phyloP scores from a whole-genome alignment of 2,888 invertebrate genomes.

The Pemphredon lugubris region DNA sequence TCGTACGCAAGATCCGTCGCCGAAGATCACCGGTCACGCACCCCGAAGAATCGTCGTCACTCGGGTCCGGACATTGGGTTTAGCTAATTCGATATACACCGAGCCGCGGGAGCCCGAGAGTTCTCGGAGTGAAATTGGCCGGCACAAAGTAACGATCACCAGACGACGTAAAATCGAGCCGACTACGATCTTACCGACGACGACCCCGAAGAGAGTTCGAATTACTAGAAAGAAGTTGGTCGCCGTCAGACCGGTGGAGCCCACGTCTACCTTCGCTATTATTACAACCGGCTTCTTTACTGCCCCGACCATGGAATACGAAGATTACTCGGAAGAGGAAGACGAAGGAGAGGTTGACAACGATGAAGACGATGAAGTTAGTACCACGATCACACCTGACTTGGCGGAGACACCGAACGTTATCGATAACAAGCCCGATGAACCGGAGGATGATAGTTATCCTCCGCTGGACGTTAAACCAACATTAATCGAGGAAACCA shows the following conservation, averaged over 20 bases:
- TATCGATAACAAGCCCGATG: not conserved
- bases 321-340: conserved; percentile 65
- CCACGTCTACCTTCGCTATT: conserved; percentile 75
- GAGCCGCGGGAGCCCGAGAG: conserved; percentile 22
- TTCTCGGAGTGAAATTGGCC: conserved; percentile 30
- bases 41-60: conserved; percentile 75
- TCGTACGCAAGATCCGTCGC: conserved; percentile 51
- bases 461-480: not conserved
- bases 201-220: conserved; percentile 27
- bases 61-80: conserved; percentile 68
- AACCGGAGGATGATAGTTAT: not conserved
- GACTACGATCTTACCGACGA: conserved; percentile 29
- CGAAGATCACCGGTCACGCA: conserved; percentile 47
- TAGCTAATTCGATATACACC: conserved; percentile 38
- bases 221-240: conserved; percentile 77
- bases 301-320: conserved; percentile 64
- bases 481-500: conserved; percentile 21
- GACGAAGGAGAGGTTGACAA: conserved; percentile 36
- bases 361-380: conserved; percentile 24
- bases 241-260: conserved; percentile 72
- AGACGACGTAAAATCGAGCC: conserved; percentile 75
- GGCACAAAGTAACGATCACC: conserved; percentile 77
- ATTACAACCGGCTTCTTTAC: conserved; percentile 79
- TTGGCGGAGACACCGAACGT: conserved; percentile 69
- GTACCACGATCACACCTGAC: conserved; percentile 60